Base-by-base conservation (phyloP, 2,797 vertebrate genomes). In the Anas bahamensis region DNA sequence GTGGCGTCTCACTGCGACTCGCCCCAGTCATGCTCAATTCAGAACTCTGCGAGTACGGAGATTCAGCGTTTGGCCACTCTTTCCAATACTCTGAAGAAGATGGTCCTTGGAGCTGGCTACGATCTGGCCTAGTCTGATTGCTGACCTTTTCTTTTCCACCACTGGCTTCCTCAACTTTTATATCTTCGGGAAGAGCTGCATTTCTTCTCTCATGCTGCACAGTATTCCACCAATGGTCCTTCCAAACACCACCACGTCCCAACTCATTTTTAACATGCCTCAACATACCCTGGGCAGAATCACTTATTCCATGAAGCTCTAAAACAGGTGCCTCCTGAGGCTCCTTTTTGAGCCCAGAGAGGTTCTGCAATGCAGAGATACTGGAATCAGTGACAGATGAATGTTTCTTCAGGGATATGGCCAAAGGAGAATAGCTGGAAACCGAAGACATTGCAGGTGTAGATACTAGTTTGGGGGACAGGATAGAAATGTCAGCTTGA, bases 211-310 rank as follows among this genome's bases (percentile, higher is more conserved):
- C 99, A 1, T 98, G 98, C 78, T 98, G 98, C 95, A 99, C 97
- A 52, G 98, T 98, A 97, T 97, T 99, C 99, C 99, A 99, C 99
- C 99, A 99, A 93, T 99, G 99, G 96, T 99, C 99, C 88, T 99
- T 98, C 99, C 98, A 99, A 74, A 98, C 98, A n/a, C 98, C 98
- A 50, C 98, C 95, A 42, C 98, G 98, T 89, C 98, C 97, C 91
- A 98, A 96, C 95, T 98, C 97, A 31, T 97, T 98, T 89, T 97
- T 98, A 95, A 96, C 98, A 75, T 98, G 98, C 95, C 98, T 97
- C 90, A 98, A 96, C 81, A 98, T 96, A 44, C 98, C 98, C 55
- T 98, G 98, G 11, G 98, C 66, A 24, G 97, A 84, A 9, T 99
- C 99, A 13, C 85, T 84, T 5, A 96, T 97, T 89, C 98, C 97